Evolutionary conservation across 2,113 vertebrate genomes (phyloP), one percentile per base, ranked within the genome.

Genomic region (Otis tarda): DNA sequence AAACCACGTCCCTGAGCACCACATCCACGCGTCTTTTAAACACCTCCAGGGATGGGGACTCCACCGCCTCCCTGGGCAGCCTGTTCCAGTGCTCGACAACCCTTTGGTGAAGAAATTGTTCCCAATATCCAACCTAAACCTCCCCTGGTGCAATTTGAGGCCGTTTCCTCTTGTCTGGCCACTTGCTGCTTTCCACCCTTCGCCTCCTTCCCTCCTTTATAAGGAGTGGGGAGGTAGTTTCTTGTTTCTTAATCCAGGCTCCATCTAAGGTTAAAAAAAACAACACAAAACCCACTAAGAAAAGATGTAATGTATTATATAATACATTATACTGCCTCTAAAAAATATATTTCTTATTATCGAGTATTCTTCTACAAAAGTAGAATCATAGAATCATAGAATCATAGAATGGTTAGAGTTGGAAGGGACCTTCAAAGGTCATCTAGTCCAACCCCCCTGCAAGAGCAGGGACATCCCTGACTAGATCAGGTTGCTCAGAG

Each of bases 1-100:
- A 6, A 24, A 5, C 45, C 45, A 2, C 3, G 19, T 10, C 80
- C 80, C 45, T 33, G 2, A 27, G 45, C 67, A 3, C 56, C 67
- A 9, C 24, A 2, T n/a, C 35, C 17, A 4, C 45, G 10, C 4
- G 4, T 3, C 56, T 71, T 7, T 19, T 6, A 7, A 19, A 35
- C 8, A 3, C 25, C 15, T 7, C 31, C 57, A 20, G 81, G 47
- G 47, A 45, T 6, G 55, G 35, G 1, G 35, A 17, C 55, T 52
- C 30, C 14, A 27, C 35, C 45, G 10, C 50, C 5, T 5, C 56
- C 30, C 80, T 60, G 80, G 67, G 45, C 55, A 70, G 30, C 56
- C 79, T 39, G 6, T 5, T 1, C 35, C 65, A 70, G 7, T 0
- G 19, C 25, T 6, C 5, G 7, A 31, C 12, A 47, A 2, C n/a